A percentile compares a stretch with the other conserved stretches of the same genome.
phyloP scores from a whole-genome alignment of 1,140 invertebrate species.

The Coenobita brevimanus region DNA sequence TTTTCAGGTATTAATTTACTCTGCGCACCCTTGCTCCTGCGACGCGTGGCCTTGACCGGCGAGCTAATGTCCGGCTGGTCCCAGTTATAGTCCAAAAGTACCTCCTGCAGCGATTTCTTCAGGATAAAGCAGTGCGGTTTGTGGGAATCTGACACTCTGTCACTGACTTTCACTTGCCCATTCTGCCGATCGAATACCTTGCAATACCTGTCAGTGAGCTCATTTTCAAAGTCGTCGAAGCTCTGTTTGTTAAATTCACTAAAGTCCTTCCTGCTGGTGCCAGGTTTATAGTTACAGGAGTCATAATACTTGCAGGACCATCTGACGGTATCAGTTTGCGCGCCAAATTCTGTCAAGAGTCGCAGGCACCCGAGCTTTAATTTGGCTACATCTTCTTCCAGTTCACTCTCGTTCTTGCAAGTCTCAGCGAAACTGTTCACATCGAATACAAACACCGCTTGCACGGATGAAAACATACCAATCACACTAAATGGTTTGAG shows the following conservation, averaged over 20 bases:
- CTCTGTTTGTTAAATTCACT: slow-evolving; percentile 49
- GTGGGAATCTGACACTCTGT: background rate
- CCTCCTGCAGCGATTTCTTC: slow-evolving; percentile 65
- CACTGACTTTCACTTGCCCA: background rate
- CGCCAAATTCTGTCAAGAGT: slow-evolving; percentile 64
- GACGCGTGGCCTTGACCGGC: slow-evolving; percentile 42
- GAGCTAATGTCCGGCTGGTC: slow-evolving; percentile 66
- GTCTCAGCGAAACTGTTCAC: slow-evolving; percentile 52
- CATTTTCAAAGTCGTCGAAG: slow-evolving; percentile 60
- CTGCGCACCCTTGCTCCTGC: background rate
- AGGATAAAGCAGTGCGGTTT: slow-evolving; percentile 59
- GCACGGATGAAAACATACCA: slow-evolving; percentile 66
- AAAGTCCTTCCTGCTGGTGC: slow-evolving; percentile 56
- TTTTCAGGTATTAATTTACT: slow-evolving; percentile 3
- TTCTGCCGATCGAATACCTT: slow-evolving; percentile 34
- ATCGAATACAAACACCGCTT: slow-evolving; percentile 59
- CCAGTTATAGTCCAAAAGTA: slow-evolving; percentile 65
- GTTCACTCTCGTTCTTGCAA: slow-evolving; percentile 38
- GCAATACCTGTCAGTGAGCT: slow-evolving; percentile 50
- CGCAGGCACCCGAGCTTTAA: slow-evolving; percentile 54
- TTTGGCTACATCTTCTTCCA: slow-evolving; percentile 51
- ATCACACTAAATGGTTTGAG: background rate
- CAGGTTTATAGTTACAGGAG: slow-evolving; percentile 53
- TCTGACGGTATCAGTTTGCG: slow-evolving; percentile 64
- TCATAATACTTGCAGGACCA: slow-evolving; percentile 66